These are phyloP conservation scores for Limenitis camilla DNA, from an alignment of 2,888 invertebrate genomes.

Conservation along the genomic window DNA sequence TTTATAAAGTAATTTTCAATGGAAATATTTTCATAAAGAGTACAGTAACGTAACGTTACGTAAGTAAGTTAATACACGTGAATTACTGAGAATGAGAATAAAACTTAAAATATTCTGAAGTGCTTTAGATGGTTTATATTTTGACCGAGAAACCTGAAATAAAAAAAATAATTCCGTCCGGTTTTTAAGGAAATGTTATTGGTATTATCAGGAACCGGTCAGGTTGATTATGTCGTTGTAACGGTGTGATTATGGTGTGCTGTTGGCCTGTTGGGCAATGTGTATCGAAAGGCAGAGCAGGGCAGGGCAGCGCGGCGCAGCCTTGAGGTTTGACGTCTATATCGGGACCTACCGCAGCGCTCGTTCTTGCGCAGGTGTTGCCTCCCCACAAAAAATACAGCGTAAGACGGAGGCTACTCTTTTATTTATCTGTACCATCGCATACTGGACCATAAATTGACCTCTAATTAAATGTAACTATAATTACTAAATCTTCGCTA, in stretches of 20 bases:
- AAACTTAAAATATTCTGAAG: no score
- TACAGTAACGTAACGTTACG: no score
- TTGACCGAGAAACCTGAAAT: no score
- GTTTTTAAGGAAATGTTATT: constrained; percentile 16
- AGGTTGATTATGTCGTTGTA: constrained; percentile 27
- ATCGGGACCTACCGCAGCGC: constrained; percentile 73
- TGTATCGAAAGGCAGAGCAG: constrained; percentile 50
- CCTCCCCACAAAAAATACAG: constrained; percentile 57
- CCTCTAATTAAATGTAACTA: constrained; percentile 39
- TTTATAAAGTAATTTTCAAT: no score
- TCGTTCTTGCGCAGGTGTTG: constrained; percentile 66
- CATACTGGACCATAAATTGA: constrained; percentile 41
- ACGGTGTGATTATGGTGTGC: constrained; percentile 46
- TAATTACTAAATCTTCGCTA: constrained; percentile 20
- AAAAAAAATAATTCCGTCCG: constrained; percentile 9
- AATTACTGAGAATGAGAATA: no score
- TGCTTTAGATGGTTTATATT: no score
- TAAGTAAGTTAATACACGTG: no score
- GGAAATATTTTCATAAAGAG: no score
- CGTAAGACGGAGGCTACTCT: constrained; percentile 63
- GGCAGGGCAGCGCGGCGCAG: constrained; percentile 43
- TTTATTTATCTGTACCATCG: constrained; percentile 50
- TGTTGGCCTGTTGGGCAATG: constrained; percentile 52
- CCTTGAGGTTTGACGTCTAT: constrained; percentile 74
- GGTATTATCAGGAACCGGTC: constrained; percentile 22